Conservation (phyloP, 2,113 vertebrate genomes). For the Bos taurus region DNA sequence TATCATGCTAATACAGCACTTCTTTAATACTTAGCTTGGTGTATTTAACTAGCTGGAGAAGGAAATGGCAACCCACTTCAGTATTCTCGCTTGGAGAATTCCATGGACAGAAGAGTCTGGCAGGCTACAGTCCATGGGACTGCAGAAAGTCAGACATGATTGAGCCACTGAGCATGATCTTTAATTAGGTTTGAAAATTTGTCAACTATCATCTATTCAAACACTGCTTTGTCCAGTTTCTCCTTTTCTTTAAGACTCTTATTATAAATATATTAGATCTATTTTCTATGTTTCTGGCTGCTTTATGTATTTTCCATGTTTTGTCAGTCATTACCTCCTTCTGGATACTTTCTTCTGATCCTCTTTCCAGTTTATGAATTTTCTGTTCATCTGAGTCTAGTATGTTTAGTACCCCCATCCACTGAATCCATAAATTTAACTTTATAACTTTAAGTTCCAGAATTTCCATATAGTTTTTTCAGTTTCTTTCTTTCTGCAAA, state of each 20-base stretch:
- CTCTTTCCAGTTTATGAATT: constrained; percentile 5
- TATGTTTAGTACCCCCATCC: not conserved
- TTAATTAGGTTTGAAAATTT: not conserved
- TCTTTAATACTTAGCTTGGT: not conserved
- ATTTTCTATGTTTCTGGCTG: not conserved
- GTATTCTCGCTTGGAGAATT: not conserved
- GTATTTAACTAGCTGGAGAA: not conserved
- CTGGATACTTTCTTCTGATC: constrained; percentile 15
- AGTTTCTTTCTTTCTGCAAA: not conserved
- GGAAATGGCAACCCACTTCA: not conserved
- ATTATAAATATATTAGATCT: not conserved
- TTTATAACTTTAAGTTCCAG: not conserved
- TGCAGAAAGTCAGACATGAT: not conserved
- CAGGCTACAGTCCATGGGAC: not conserved
- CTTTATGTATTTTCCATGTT: not conserved
- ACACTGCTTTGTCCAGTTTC: not conserved
- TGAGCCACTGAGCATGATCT: not conserved
- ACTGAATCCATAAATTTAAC: not conserved
- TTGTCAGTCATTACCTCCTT: not conserved
- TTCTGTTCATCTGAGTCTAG: constrained; percentile 14
- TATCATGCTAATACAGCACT: not conserved
- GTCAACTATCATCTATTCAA: not conserved
- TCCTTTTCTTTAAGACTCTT: not conserved
- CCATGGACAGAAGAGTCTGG: not conserved
- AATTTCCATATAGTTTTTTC: not conserved